Evolutionary conservation across 2,113 vertebrate genomes (phyloP), one percentile per base, ranked within the genome.

Genomic region (Ceyx cyanopectus): DNA sequence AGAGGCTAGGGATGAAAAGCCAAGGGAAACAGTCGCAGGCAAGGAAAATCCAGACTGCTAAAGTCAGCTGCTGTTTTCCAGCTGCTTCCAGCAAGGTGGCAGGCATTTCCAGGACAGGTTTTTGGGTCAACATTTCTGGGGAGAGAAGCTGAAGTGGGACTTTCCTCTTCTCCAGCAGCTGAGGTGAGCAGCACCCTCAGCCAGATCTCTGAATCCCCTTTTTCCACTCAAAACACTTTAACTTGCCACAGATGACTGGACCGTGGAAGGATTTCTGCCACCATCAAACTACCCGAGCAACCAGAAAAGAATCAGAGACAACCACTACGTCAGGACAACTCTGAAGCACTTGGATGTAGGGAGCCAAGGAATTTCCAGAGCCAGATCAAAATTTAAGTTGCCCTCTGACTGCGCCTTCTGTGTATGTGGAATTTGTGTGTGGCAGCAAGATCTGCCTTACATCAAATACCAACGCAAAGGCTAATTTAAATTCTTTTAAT

Each of bases 401-500:
- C 27, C 26, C 17, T 69, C 37, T 50, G 22, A 66, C 12, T 65
- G 41, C 54, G 32, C 56, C 21, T n/a, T 57, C 41, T 76, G 22
- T 45, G 41, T 48, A 22, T 0, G 2, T 23, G 21, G 50, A 66
- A 76, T 84, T 60, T 81, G 77, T 58, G 76, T 14, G 40, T 77
- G 89, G 61, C 63, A 82, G 70, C 58, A 66, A 85, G 53, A 74
- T 37, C 41, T 3, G 1, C 46, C 24, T 70, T 81, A 7, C 21
- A 73, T 77, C 54, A 67, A 80, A 89, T 27, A 88, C 32, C 51
- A 58, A 65, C 7, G 70, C 70, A 90, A 86, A 79, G 78, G 74
- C 70, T 92, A 89, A 92, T 95, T 94, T 89, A 89, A 93, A 93
- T 91, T 74, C 74, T 81, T 91, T 84, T 89, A 87, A 86, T 85